phyloP scores from a whole-genome alignment of 2,888 invertebrate genomes.

The Gymnocheta viridis region DNA sequence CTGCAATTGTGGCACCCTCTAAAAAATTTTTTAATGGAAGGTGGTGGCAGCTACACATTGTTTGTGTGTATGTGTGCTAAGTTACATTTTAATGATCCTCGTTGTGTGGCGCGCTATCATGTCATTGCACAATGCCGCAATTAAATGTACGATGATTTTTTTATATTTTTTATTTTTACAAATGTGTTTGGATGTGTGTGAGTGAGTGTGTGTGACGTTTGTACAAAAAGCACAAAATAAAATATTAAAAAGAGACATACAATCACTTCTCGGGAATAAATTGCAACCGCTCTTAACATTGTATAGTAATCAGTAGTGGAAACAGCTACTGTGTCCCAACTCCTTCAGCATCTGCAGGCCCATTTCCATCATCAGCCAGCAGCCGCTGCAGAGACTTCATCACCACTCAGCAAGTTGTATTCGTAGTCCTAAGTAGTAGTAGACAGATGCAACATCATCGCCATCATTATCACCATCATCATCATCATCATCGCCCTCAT shows the following conservation, averaged over 20 bases:
- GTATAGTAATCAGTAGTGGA: slow-evolving; percentile 31
- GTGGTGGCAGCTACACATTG: slow-evolving; percentile 1
- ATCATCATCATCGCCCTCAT: slow-evolving; percentile 10
- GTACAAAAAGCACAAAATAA: not conserved
- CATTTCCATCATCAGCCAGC: not conserved
- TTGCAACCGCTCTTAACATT: slow-evolving; percentile 52
- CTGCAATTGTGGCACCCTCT: slow-evolving; percentile 25
- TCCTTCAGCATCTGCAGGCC: not conserved
- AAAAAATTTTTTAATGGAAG: slow-evolving; percentile 3
- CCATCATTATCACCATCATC: not conserved
- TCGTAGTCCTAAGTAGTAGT: slow-evolving; percentile 5
- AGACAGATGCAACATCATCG: slow-evolving; percentile 4
- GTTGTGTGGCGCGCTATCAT: slow-evolving; percentile 68
- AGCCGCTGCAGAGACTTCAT: slow-evolving; percentile 14
- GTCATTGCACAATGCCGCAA: slow-evolving; percentile 70
- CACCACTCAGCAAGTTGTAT: slow-evolving; percentile 30
- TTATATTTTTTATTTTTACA: slow-evolving; percentile 26
- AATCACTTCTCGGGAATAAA: slow-evolving; percentile 54
- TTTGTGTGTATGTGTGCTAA: slow-evolving; percentile 7
- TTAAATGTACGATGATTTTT: slow-evolving; percentile 61
- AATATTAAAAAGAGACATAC: slow-evolving; percentile 13
- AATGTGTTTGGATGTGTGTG: not conserved
- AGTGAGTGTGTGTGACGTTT: not conserved
- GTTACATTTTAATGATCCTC: slow-evolving; percentile 69
- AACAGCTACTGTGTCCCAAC: slow-evolving; percentile 7